Percentiles rank a stretch among this genome's conserved stretches.
These are phyloP conservation scores for Pediacus dermestoides DNA, from an alignment of 2,888 invertebrate species.

Conservation along the genomic window DNA sequence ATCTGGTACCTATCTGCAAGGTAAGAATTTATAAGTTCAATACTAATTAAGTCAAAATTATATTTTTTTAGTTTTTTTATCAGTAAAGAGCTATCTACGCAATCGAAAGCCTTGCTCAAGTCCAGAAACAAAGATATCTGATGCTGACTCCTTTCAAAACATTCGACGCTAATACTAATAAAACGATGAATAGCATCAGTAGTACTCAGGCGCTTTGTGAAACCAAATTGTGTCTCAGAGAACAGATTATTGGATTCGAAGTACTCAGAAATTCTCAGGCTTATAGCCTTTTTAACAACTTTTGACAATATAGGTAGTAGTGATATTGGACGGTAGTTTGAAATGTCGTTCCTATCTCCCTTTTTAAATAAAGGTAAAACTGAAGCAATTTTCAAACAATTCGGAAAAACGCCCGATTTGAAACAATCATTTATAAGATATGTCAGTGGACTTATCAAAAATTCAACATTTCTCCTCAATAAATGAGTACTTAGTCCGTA, in stretches of 20 bases:
- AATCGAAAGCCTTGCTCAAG: slow-evolving; percentile 2
- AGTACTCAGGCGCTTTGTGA: not conserved
- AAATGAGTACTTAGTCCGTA: not conserved
- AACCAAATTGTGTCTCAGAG: not conserved
- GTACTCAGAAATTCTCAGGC: not conserved
- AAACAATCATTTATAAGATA: not conserved
- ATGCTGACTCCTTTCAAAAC: not conserved
- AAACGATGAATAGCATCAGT: not conserved
- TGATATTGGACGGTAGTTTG: not conserved
- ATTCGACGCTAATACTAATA: not conserved
- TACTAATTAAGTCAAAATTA: not conserved
- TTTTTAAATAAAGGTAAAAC: not conserved
- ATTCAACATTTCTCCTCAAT: not conserved
- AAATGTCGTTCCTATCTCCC: not conserved
- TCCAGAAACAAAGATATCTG: not conserved
- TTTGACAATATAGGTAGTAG: not conserved
- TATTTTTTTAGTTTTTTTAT: not conserved
- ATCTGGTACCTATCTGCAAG: not conserved
- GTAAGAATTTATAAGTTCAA: not conserved
- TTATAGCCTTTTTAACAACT: not conserved
- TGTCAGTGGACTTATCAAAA: not conserved
- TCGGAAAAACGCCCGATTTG: not conserved
- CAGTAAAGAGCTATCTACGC: not conserved
- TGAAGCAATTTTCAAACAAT: not conserved
- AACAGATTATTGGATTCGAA: not conserved